Percentiles rank a stretch among this genome's conserved stretches.
Evolutionary conservation across 2,797 vertebrate species (phyloP).

Genomic region (Pipistrellus kuhlii): DNA sequence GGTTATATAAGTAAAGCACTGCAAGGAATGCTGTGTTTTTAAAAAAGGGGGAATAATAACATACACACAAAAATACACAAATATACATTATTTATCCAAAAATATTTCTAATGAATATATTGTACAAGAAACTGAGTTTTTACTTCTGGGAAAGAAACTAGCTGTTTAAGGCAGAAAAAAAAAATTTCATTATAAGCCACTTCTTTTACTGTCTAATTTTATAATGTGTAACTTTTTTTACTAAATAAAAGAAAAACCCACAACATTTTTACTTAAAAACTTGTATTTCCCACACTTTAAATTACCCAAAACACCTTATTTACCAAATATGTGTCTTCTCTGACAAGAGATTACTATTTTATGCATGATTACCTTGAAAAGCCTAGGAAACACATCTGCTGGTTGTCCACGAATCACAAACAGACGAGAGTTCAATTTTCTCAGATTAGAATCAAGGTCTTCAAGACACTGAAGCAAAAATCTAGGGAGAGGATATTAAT

Average conservation of each 20-base stretch:
- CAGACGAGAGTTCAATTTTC: constrained; percentile 96
- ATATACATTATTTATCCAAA: neutral
- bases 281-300: neutral
- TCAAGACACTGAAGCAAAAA: constrained; percentile 97
- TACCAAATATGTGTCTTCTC: constrained; percentile 28
- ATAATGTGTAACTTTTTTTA: neutral
- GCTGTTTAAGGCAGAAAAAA: constrained; percentile 21
- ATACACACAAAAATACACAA: neutral
- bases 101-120: neutral
- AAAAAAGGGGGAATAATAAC: neutral
- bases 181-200: constrained; percentile 6
- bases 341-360: constrained; percentile 35
- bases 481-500: constrained; percentile 84
- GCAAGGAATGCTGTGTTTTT: neutral
- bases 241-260: neutral
- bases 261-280: constrained; percentile 1
- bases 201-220: constrained; percentile 53
- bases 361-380: constrained; percentile 93
- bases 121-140: neutral
- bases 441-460: constrained; percentile 95
- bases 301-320: neutral
- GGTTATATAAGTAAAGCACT: neutral
- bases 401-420: constrained; percentile 98
- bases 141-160: neutral
- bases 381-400: constrained; percentile 96